phyloP scores from a whole-genome alignment of 2,888 invertebrate genomes.

The Perizoma flavofasciatum region DNA sequence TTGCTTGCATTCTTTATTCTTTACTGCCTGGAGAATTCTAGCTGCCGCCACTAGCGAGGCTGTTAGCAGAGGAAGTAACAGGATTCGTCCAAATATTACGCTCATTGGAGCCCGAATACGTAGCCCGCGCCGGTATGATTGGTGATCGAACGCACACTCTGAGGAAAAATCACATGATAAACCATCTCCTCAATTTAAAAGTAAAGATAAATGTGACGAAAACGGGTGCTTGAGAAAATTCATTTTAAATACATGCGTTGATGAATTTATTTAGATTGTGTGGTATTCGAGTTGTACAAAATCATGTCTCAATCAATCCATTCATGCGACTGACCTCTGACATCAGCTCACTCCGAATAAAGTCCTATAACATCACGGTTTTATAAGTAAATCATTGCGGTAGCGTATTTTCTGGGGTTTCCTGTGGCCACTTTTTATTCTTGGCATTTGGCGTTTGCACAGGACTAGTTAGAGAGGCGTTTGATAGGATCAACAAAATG shows the following conservation, averaged over 20 bases:
- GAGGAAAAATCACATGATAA: conserved; percentile 32
- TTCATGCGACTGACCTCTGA: conserved; percentile 56
- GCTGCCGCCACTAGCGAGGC: no score
- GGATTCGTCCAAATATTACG: conserved; percentile 90
- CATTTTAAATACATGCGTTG: no score
- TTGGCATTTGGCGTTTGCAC: no score
- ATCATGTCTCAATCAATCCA: background rate
- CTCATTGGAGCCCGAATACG: conserved; percentile 82
- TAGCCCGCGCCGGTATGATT: conserved; percentile 90
- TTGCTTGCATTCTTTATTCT: no score
- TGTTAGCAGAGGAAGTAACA: conserved; percentile 61
- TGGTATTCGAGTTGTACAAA: no score
- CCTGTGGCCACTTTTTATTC: no score
- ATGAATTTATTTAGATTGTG: no score
- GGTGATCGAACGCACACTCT: conserved; percentile 93
- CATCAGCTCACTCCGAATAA: conserved; percentile 72
- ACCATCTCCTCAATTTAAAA: background rate
- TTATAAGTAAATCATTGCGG: conserved; percentile 12
- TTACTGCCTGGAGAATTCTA: no score
- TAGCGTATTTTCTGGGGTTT: background rate
- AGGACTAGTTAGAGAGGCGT: no score
- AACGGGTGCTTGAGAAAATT: background rate
- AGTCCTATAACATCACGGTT: conserved; percentile 53
- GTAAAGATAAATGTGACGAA: background rate
- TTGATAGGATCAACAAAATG: no score